Conservation (phyloP, 2,888 invertebrate genomes). For the Cataglyphis albicans region DNA sequence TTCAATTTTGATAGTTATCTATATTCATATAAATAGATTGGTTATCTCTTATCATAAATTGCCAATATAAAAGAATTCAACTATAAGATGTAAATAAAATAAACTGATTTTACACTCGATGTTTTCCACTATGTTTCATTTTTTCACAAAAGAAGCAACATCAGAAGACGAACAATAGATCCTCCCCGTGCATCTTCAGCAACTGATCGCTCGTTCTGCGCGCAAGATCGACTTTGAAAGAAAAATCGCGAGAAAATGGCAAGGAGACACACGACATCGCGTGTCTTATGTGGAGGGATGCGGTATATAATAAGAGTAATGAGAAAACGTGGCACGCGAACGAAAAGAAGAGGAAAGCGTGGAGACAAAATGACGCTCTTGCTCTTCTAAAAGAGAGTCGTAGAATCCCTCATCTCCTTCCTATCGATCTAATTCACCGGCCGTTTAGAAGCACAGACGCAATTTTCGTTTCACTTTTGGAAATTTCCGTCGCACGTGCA, state of each 20-base stretch:
- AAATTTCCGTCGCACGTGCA: conserved; percentile 16
- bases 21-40: neutral
- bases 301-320: conserved; percentile 14
- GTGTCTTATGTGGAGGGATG: conserved; percentile 2
- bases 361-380: conserved; percentile 31
- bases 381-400: neutral
- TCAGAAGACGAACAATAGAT: neutral
- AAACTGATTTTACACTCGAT: neutral
- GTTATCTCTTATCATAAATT: neutral
- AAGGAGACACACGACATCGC: conserved; percentile 23
- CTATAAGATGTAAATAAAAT: neutral
- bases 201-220: conserved; percentile 24
- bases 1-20: neutral
- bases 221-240: neutral
- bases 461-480: neutral
- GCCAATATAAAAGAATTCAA: neutral
- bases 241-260: conserved; percentile 24
- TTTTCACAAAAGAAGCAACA: conserved; percentile 11
- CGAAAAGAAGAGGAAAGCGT: conserved; percentile 40
- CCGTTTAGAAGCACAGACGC: conserved; percentile 43
- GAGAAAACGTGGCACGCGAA: conserved; percentile 43
- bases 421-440: conserved; percentile 38
- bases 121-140: conserved; percentile 11
- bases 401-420: conserved; percentile 23
- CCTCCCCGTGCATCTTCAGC: neutral